Percentiles rank a stretch among this genome's conserved stretches.
These are phyloP conservation scores for Phymatocera aterrima DNA, from an alignment of 2,888 invertebrate species.

Conservation along the genomic window DNA sequence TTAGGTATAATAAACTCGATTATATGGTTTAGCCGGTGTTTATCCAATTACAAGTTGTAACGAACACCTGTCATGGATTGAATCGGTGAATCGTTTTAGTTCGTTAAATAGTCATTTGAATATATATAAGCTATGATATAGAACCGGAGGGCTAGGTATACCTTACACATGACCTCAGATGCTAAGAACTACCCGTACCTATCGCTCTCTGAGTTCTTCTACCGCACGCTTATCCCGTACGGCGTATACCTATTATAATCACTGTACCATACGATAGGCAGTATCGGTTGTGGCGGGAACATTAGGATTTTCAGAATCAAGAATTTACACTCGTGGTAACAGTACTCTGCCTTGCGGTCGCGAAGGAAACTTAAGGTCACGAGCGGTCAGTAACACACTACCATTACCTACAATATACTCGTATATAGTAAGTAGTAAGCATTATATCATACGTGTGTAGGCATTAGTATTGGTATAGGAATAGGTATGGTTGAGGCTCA, in stretches of 20 bases:
- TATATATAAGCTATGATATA: neutral
- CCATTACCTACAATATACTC: constrained; percentile 38
- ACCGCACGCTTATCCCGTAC: no score
- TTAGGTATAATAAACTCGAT: constrained; percentile 1
- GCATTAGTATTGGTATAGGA: neutral
- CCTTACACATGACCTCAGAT: no score
- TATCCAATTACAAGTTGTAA: constrained; percentile 1
- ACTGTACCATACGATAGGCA: neutral
- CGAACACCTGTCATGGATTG: constrained; percentile 21
- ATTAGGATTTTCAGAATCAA: constrained; percentile 9
- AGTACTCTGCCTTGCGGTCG: constrained; percentile 66
- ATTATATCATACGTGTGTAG: neutral
- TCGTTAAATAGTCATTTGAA: constrained; percentile 7
- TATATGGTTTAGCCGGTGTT: neutral
- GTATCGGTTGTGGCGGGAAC: neutral
- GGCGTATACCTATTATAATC: neutral
- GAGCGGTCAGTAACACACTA: constrained; percentile 73
- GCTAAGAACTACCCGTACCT: no score
- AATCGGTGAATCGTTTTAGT: neutral
- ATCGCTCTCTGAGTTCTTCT: no score
- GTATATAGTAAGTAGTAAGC: constrained; percentile 53
- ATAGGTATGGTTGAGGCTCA: no score
- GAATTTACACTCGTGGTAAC: constrained; percentile 59
- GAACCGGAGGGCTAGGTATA: neutral
- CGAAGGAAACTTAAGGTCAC: constrained; percentile 72